Percentiles rank a stretch among this genome's conserved stretches.
phyloP scores from a whole-genome alignment of 1,140 invertebrate genomes.

The Drosophila sturtevanti region DNA sequence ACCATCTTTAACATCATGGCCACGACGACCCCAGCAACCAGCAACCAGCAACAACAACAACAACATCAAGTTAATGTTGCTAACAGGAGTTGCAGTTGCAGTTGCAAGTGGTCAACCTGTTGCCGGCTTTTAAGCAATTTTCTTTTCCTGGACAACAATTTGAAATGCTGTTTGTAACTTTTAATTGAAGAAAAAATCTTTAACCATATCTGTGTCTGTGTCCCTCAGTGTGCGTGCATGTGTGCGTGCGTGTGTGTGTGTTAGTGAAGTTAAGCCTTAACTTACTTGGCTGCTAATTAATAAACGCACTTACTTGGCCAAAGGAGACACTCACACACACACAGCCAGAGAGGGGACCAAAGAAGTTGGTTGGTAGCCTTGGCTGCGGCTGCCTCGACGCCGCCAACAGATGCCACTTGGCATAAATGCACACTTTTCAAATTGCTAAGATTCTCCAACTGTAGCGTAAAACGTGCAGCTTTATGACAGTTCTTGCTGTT shows the following conservation, averaged over 20 bases:
- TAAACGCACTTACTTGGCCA: constrained; percentile 53
- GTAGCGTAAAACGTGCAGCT: constrained; percentile 74
- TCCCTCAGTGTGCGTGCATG: too few relatives aligned
- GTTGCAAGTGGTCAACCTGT: constrained; percentile 50
- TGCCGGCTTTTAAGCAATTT: constrained; percentile 69
- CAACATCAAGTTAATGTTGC: too few relatives aligned
- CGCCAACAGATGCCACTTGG: constrained; percentile 72
- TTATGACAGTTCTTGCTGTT: constrained; percentile 62
- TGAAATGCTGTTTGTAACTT: constrained; percentile 73
- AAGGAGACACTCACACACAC: constrained; percentile 17
- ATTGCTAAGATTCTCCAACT: constrained; percentile 81
- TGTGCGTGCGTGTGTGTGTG: constrained; percentile 9
- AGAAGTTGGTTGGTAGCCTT: constrained; percentile 23
- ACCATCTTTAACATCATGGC: constrained; percentile 7
- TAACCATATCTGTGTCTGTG: constrained; percentile 1
- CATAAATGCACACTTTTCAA: constrained; percentile 81
- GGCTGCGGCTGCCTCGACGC: constrained; percentile 41
- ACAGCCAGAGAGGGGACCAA: constrained; percentile 31
- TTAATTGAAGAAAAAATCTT: constrained; percentile 72
- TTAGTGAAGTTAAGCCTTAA: constrained; percentile 21
- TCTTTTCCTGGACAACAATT: constrained; percentile 62
- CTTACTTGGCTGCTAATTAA: constrained; percentile 70
- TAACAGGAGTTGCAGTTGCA: constrained; percentile 39
- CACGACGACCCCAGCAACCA: constrained; percentile 8
- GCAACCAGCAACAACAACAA: not conserved